phyloP scores from a whole-genome alignment of 2,888 invertebrate species.

The Yponomeuta sedellus region DNA sequence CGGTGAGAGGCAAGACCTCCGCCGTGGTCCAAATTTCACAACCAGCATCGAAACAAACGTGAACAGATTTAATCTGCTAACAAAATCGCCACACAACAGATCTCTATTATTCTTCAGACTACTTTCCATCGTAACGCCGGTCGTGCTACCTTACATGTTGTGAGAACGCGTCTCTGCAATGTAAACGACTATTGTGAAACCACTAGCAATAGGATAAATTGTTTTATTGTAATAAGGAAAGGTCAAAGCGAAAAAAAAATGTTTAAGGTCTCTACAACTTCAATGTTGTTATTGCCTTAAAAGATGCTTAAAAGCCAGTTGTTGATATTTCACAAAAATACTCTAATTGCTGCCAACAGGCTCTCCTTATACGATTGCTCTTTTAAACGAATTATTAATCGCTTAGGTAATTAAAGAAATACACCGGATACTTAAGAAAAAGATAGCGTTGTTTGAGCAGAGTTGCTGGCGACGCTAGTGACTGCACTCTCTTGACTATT shows the following conservation, averaged over 20 bases:
- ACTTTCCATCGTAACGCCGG: background rate
- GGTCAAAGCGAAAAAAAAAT: constrained; percentile 18
- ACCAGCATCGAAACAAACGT: constrained; percentile 52
- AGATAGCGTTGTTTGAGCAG: background rate
- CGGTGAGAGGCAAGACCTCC: constrained; percentile 70
- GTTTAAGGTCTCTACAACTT: constrained; percentile 12
- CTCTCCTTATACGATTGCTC: constrained; percentile 22
- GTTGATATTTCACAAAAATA: constrained; percentile 40
- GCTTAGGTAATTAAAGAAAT: background rate
- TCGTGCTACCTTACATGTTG: background rate
- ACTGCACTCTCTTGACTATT: constrained; percentile 5
- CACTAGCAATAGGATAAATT: background rate
- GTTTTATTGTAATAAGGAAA: constrained; percentile 13
- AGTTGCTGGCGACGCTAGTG: background rate
- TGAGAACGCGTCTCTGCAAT: constrained; percentile 11
- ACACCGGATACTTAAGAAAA: background rate
- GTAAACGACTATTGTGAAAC: background rate
- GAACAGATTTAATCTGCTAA: constrained; percentile 39
- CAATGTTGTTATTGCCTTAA: constrained; percentile 19
- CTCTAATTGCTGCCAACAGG: constrained; percentile 37
- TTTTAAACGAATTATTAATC: constrained; percentile 12
- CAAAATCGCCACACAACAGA: constrained; percentile 32
- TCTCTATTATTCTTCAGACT: constrained; percentile 23
- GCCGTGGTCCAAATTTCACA: constrained; percentile 68
- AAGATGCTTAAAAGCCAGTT: constrained; percentile 33